Base-by-base conservation (phyloP, 2,888 invertebrate species). In the Sisyra terminalis region DNA sequence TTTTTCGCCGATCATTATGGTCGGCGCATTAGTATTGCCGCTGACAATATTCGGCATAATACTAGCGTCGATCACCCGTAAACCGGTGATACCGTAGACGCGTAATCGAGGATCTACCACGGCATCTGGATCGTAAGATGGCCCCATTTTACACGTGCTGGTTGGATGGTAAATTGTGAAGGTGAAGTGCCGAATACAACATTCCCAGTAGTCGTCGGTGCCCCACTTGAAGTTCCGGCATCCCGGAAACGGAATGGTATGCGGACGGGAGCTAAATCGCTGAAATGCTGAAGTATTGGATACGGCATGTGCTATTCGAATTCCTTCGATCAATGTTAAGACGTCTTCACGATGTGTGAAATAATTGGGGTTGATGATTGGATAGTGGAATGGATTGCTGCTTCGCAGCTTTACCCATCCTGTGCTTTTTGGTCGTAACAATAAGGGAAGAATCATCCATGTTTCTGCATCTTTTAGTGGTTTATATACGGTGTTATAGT, bases 1-100 rank as follows among this genome's bases (percentile, higher is more conserved):
- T 57, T 89, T 89, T 54, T 90, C 89, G 1, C 81, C 90, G 41
- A 90, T 88, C 86, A 89, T 89, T 36, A 90, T 86, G 2, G 78
- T 75, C 0, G 87, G 87, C 1, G 88, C 89, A 57, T 89, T 89
- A 0, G 89, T 87, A 63, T 90, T 89, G 0, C 89, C 89, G 56
- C 86, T 88, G 10, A 87, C 75, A 46, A 90, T 88, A 2, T 72
- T 77, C 0, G 89, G 89, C 88, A 90, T 89, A 41, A 90, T 78
- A 48, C 86, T 85, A 0, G 86, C 87, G 56, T 88, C 88, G 0
- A 79, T 78, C 0, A 88, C 84, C 46, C 88, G 68, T 16, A 88
- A 60, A 18, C 80, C 79, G 1, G 76, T 72, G 0, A 88, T 73
- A 0, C 87, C 88, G 49, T 85, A 77, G 1, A 88, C 86, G 15